Percentiles rank a stretch among this genome's conserved stretches.
Conservation (phyloP, 2,113 vertebrate genomes). For the Amphilophus citrinellus region DNA sequence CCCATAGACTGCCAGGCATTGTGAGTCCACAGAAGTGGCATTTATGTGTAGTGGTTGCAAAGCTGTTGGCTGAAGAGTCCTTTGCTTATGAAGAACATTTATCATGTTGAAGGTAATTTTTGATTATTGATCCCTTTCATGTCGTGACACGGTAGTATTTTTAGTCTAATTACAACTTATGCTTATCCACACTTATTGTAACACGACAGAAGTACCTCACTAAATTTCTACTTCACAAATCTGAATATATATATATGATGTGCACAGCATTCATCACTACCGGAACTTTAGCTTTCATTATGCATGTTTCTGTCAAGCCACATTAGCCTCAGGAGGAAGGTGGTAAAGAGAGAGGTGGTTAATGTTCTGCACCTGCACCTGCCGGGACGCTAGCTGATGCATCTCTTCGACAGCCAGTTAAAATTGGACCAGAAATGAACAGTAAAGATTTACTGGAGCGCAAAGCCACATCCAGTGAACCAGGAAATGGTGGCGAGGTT, state of each 20-base stretch:
- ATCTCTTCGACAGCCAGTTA: slow-evolving; percentile 42
- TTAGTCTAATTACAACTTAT: neutral
- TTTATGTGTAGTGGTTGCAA: slow-evolving; percentile 13
- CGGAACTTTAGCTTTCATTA: slow-evolving; percentile 25
- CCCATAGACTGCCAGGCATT: slow-evolving; percentile 22
- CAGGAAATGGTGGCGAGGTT: slow-evolving; percentile 74
- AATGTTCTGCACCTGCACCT: slow-evolving; percentile 59
- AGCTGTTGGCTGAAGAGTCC: slow-evolving; percentile 7
- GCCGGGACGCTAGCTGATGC: slow-evolving; percentile 41
- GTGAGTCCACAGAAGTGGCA: slow-evolving; percentile 30
- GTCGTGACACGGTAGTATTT: neutral
- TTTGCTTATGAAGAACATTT: slow-evolving; percentile 15
- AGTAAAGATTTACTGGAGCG: slow-evolving; percentile 61
- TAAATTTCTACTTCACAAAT: neutral
- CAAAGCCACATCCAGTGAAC: slow-evolving; percentile 64
- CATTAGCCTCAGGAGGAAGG: slow-evolving; percentile 54
- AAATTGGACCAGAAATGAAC: slow-evolving; percentile 62
- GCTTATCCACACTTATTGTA: neutral
- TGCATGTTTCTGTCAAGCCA: slow-evolving; percentile 63
- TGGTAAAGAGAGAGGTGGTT: slow-evolving; percentile 39
- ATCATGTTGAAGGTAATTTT: neutral
- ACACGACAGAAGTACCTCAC: too few species aligned
- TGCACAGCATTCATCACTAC: slow-evolving; percentile 18
- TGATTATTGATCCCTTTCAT: neutral
- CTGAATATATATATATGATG: too few species aligned